Base-by-base conservation (phyloP, 1,140 invertebrate genomes). In the Yoshiicerus persimilis region DNA sequence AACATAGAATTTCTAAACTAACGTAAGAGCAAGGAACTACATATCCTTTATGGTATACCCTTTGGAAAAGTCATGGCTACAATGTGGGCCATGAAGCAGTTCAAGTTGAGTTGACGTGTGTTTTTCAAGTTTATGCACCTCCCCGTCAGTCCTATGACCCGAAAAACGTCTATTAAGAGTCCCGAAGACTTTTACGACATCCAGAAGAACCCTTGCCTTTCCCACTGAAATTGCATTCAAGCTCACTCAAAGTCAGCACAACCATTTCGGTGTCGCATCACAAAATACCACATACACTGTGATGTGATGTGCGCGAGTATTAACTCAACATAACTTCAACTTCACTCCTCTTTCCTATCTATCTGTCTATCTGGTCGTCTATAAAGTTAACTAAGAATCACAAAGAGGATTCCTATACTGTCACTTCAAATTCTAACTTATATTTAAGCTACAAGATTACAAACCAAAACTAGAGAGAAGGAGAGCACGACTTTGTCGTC, bases 181-280 rank as follows among this genome's bases (percentile, higher is more conserved):
- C 80, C 39, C 41, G 83, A 88, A 64, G 87, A 88, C 87, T 64
- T 84, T 88, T 88, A 88, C 87, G 87, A 88, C 80, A 80, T 36
- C 75, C 75, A 36, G 75, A 80, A 80, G 75, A 80, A 32, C 75
- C 75, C 75, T 80, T 80, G 75, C 75, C 75, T 80, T 80, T 80
- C 75, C 75, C 75, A 80, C 75, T 80, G 75, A 80, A 80, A 80
- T 80, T 32, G 38, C 75, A 80, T 80, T 32, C 34, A 80, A 30
- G 34, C 75, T 80, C 75, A 80, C 75, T 80, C 75, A 80, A 80
- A 80, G 75, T 80, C 75, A 80, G 75, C 75, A 80, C 34, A 20
- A 80, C 75, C 75, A 80, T 77, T 77, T 77, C 30, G 20, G 13
- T 80, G 75, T 80, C 75, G 16, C 75, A 36, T 23, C 75, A 80